Evolutionary conservation across 2,888 invertebrate species (phyloP), one percentile per base, ranked within the genome.

Genomic region (Nymphalis polychloros): DNA sequence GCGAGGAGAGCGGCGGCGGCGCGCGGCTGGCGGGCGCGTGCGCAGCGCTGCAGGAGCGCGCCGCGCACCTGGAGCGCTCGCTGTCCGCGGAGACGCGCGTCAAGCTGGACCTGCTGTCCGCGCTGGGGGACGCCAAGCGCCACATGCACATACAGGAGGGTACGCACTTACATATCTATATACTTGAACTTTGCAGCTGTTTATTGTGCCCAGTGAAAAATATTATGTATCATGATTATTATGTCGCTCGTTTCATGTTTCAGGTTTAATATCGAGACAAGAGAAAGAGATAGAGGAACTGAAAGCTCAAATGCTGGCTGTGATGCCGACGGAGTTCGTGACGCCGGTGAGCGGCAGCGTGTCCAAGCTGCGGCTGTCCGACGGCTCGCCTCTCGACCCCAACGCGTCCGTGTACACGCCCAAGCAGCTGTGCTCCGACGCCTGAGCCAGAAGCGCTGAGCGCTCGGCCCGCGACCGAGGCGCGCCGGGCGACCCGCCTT

Each of bases 61-160:
- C 97, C 84, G 90, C 95, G 79, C 98, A 98, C 85, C 94, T 99
- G 79, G 98, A 99, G 93, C 96, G 97, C 83, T 97, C 97, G 82
- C 94, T 99, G 77, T 98, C 97, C 73, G 97, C 98, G 60, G 99
- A 99, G 94, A 99, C 98, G 77, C 95, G 98, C 80, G 96, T 99
- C 90, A 99, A 99, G 93, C 95, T 99, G 81, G 99, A 99, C 93
- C 95, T 99, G 82, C 98, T 99, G 92, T 97, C 98, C 75, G 99
- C 99, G 75, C 95, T 99, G 64, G 98, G 98, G 49, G 98, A 98
- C 86, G 98, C 97, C 75, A 98, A 98, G 88, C 94, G 98, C 67
- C 96, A 97, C 87, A 93, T 98, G 81, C 96, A 96, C 90, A 96
- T 97, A 84, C 95, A 96, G 90, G 97, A 97, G 80, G 95, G 97